Evolutionary conservation across 1,140 invertebrate genomes (phyloP).

Genomic region (Lucilia cuprina): DNA sequence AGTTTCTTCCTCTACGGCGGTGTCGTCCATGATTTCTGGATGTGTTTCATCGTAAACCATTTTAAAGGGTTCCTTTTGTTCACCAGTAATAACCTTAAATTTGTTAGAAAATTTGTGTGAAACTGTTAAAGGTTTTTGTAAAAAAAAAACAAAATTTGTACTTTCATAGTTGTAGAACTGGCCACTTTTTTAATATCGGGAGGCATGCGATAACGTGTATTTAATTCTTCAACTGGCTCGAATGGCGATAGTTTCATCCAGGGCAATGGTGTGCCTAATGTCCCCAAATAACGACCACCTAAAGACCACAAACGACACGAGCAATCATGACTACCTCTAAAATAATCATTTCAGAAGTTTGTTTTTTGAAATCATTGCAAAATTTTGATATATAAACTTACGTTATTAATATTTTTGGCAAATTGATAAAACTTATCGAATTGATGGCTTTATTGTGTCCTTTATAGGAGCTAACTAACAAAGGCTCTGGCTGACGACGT

Average conservation of each 20-base stretch:
- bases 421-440: slow-evolving; percentile 68
- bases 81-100: slow-evolving; percentile 31
- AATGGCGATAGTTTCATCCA: slow-evolving; percentile 66
- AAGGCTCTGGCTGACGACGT: slow-evolving; percentile 68
- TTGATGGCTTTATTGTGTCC: slow-evolving; percentile 70
- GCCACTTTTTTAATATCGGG: slow-evolving; percentile 71
- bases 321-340: slow-evolving; percentile 74
- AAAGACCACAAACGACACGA: slow-evolving; percentile 75
- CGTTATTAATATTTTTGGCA: slow-evolving; percentile 69
- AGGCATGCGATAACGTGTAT: slow-evolving; percentile 65
- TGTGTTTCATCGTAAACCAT: not conserved
- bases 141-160: slow-evolving; percentile 45
- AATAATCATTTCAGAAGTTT: too few species aligned
- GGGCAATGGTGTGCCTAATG: slow-evolving; percentile 70
- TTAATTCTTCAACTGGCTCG: slow-evolving; percentile 54
- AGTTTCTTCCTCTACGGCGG: not conserved
- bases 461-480: slow-evolving; percentile 71
- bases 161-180: slow-evolving; percentile 73
- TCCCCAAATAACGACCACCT: slow-evolving; percentile 72
- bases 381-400: slow-evolving; percentile 48
- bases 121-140: not conserved
- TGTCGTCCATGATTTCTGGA: not conserved
- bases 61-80: slow-evolving; percentile 26
- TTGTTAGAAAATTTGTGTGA: not conserved
- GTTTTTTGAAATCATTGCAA: too few species aligned